These are phyloP conservation scores for Vireo altiloquus DNA, from an alignment of 2,113 vertebrate genomes.

Conservation along the genomic window DNA sequence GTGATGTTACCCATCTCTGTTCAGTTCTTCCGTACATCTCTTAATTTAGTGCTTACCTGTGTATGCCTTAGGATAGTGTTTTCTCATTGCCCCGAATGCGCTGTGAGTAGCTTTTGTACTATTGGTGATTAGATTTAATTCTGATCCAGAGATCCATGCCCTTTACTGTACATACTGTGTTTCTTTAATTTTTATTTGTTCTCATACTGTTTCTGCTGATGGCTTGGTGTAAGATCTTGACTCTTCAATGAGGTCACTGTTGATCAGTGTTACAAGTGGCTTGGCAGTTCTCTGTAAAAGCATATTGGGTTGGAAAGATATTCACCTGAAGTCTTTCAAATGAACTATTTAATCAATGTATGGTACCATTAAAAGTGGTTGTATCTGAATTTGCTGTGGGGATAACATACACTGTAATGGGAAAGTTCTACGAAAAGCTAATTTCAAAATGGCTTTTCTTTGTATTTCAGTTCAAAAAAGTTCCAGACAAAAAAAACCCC, in stretches of 20 bases:
- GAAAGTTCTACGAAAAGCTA: slow-evolving; percentile 76
- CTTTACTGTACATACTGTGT: slow-evolving; percentile 79
- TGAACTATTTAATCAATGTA: slow-evolving; percentile 84
- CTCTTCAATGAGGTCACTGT: slow-evolving; percentile 82
- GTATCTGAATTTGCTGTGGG: slow-evolving; percentile 89
- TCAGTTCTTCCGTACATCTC: slow-evolving; percentile 68
- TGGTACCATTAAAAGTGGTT: slow-evolving; percentile 88
- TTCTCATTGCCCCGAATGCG: slow-evolving; percentile 70
- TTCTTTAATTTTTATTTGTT: slow-evolving; percentile 75
- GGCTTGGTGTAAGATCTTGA: slow-evolving; percentile 80
- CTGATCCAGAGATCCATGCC: slow-evolving; percentile 68
- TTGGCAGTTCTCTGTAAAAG: slow-evolving; percentile 82
- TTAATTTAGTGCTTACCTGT: slow-evolving; percentile 71
- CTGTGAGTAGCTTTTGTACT: slow-evolving; percentile 82
- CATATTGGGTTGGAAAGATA: slow-evolving; percentile 78
- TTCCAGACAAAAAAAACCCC: not conserved
- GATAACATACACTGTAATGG: slow-evolving; percentile 79
- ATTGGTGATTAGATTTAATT: slow-evolving; percentile 74
- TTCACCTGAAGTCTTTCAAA: slow-evolving; percentile 78
- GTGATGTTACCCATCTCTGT: slow-evolving; percentile 63
- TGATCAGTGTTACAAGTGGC: slow-evolving; percentile 83
- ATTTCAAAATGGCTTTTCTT: slow-evolving; percentile 89
- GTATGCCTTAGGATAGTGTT: slow-evolving; percentile 73
- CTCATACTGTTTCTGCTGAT: slow-evolving; percentile 83
- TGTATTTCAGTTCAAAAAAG: slow-evolving; percentile 83